These are phyloP conservation scores for Melikaiella ostensackeni DNA, from an alignment of 2,888 invertebrate species.

Conservation along the genomic window DNA sequence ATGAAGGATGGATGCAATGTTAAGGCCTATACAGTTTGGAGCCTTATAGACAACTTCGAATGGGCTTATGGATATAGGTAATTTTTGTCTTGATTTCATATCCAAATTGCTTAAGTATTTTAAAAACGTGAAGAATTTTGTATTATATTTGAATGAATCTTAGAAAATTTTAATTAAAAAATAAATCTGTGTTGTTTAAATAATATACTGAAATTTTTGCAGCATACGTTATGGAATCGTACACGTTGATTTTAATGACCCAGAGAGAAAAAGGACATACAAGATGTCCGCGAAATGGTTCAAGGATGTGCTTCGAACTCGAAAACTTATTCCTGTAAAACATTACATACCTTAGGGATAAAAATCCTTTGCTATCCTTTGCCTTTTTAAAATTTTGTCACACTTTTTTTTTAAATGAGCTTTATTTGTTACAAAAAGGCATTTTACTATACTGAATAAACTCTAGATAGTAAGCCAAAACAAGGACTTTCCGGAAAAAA, in stretches of 20 bases:
- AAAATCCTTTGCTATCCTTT: too few species aligned
- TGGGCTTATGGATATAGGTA: constrained; percentile 74
- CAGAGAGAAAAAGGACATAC: constrained; percentile 74
- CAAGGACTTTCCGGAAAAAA: too few species aligned
- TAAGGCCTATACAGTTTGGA: constrained; percentile 76
- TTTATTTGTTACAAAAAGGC: too few species aligned
- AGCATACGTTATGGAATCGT: constrained; percentile 85
- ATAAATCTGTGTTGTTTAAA: background rate
- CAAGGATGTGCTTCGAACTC: constrained; percentile 78
- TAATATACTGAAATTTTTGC: constrained; percentile 65
- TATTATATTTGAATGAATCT: too few species aligned
- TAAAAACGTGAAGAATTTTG: too few species aligned
- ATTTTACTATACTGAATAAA: too few species aligned
- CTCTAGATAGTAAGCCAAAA: too few species aligned
- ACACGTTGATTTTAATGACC: constrained; percentile 81
- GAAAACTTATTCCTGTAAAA: constrained; percentile 66
- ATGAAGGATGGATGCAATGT: constrained; percentile 77
- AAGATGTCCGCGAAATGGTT: constrained; percentile 82
- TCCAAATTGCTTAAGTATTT: too few species aligned
- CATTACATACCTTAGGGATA: background rate
- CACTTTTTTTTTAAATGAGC: too few species aligned
- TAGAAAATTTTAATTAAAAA: background rate
- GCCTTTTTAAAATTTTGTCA: too few species aligned
- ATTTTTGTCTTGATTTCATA: background rate
- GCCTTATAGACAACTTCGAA: constrained; percentile 78